Conservation (phyloP, 2,113 vertebrate genomes). For the Danio rerio region GRCz12tu NC_133185.1:8486001-8486500, state of each 20-base stretch:
- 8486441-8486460: too few species aligned
- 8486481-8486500: too few species aligned
- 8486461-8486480: too few species aligned
- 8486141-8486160: slow-evolving; percentile 73
- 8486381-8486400: neutral
- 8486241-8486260: neutral
- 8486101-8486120: neutral
- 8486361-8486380: neutral
- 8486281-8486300: slow-evolving; percentile 9
- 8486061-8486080: too few species aligned
- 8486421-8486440: too few species aligned
- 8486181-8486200: slow-evolving; percentile 80
- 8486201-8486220: slow-evolving; percentile 83
- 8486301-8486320: neutral
- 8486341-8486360: neutral
- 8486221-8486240: slow-evolving; percentile 73
- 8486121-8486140: neutral
- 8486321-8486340: neutral
- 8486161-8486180: slow-evolving; percentile 87
- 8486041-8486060: neutral
- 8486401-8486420: neutral
- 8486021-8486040: too few species aligned
- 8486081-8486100: neutral
- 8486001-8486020: too few species aligned
- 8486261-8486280: neutral